Conservation (phyloP, 2,888 invertebrate genomes). For the Tenthredo livida region DNA sequence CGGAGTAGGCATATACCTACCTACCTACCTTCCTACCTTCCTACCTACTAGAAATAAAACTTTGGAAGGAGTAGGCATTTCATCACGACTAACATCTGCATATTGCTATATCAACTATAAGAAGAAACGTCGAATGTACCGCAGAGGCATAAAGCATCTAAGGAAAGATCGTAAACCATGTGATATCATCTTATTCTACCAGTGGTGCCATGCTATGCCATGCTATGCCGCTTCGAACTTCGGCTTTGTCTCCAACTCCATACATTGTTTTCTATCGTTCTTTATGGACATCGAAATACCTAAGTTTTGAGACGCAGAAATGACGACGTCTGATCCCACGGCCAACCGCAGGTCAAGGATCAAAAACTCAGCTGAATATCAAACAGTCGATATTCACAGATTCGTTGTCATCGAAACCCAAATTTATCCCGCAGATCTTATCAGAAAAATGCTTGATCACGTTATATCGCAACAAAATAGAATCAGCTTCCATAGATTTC, state of each 20-base stretch:
- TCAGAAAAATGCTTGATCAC: neutral
- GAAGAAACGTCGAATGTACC: slow-evolving; percentile 55
- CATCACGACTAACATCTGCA: slow-evolving; percentile 68
- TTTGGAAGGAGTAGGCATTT: slow-evolving; percentile 62
- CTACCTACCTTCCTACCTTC: neutral
- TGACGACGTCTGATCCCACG: neutral
- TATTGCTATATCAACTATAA: slow-evolving; percentile 66
- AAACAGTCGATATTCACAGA: slow-evolving; percentile 2
- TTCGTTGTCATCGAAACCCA: neutral
- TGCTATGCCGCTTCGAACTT: neutral
- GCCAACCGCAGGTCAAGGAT: slow-evolving; percentile 22
- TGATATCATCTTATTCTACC: slow-evolving; percentile 71
- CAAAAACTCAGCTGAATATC: neutral
- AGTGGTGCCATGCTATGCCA: neutral
- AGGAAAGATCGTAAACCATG: slow-evolving; percentile 72
- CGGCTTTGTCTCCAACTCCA: neutral
- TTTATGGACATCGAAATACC: slow-evolving; percentile 57
- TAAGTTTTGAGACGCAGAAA: slow-evolving; percentile 5
- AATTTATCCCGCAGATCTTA: slow-evolving; percentile 1
- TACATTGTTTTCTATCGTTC: slow-evolving; percentile 69
- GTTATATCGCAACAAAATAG: neutral
- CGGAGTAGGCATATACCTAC: neutral
- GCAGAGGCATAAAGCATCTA: slow-evolving; percentile 70
- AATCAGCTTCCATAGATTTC: neutral
- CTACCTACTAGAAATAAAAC: slow-evolving; percentile 8